phyloP scores from a whole-genome alignment of 2,888 invertebrate genomes.

The Eupsilia transversa region DNA sequence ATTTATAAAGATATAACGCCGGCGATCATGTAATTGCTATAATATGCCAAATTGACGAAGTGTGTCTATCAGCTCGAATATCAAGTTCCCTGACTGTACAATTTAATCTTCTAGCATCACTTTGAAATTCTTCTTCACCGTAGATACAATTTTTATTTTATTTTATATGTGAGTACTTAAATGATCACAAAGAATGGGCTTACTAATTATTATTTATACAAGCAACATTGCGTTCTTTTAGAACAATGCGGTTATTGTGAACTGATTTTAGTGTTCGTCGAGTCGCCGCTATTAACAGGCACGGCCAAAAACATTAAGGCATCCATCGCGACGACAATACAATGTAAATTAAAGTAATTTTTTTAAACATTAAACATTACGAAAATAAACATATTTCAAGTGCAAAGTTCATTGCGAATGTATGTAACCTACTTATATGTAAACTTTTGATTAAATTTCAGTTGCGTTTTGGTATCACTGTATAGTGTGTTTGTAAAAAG shows the following conservation, averaged over 20 bases:
- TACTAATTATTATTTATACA: conserved; percentile 26
- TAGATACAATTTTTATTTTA: neutral
- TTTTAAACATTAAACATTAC: neutral
- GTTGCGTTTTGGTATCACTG: neutral
- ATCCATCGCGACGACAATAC: neutral
- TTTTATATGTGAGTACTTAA: neutral
- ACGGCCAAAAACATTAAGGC: conserved; percentile 12
- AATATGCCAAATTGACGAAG: neutral
- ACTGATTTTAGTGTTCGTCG: conserved; percentile 50
- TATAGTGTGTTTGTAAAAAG: conserved; percentile 3
- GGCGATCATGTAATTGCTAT: too few relatives aligned
- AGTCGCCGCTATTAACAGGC: conserved; percentile 33
- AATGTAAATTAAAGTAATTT: neutral
- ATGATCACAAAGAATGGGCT: conserved; percentile 29
- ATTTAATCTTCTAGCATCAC: neutral
- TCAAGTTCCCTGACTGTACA: neutral
- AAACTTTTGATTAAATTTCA: conserved; percentile 22
- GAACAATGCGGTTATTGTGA: conserved; percentile 59
- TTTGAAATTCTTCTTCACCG: neutral
- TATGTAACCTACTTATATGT: neutral
- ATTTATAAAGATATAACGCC: too few relatives aligned
- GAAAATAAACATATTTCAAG: neutral
- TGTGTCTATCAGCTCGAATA: neutral
- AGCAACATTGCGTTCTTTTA: conserved; percentile 30
- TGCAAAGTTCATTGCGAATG: conserved; percentile 15